Evolutionary conservation across 2,888 invertebrate species (phyloP), one percentile per base, ranked within the genome.

Genomic region (Acanthoscelides obtectus): DNA sequence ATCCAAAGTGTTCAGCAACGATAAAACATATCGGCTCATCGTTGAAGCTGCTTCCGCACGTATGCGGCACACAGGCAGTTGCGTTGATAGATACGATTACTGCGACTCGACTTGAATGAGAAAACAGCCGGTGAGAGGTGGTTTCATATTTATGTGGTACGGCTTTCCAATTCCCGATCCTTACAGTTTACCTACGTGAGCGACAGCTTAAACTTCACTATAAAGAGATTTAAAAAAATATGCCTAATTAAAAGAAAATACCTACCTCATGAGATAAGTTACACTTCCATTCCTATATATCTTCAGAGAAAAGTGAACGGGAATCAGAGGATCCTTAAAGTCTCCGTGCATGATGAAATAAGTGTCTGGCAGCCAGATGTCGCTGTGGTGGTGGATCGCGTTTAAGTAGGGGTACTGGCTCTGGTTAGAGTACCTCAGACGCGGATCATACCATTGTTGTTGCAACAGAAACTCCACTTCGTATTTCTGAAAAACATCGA

Each of bases 311-410:
- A 97, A 96, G 88, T 96, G 95, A 88, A 95, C 93, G 80, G 96
- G 96, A 86, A 95, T 94, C 85, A 96, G 92, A 77, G 95, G 95
- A 86, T 95, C 94, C 89, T 96, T 96, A 87, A 96, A 97, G 87
- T 97, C 96, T 76, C 97, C 97, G 87, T 97, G 96, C 94, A 96
- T 96, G 86, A 96, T 96, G 88, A 97, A 97, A 86, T 96, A 96
- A 72, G 96, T 96, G 88, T 97, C 97, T 75, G 97, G 96, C 81
- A 96, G 89, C 96, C 96, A 96, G 84, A 96, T 93, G 83, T 94
- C 92, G 84, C 94, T 92, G 89, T 95, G 93, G 86, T 97, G 96
- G 86, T 96, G 96, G 82, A 97, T 93, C 77, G 95, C 97, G 87
- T 97, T 97, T 81, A 97, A 89, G 87, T 92, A 96, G 83, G 94